A percentile compares a stretch with the other conserved stretches of the same genome.
phyloP scores from a whole-genome alignment of 2,797 vertebrate species.

The Malurus leucopterus region DNA sequence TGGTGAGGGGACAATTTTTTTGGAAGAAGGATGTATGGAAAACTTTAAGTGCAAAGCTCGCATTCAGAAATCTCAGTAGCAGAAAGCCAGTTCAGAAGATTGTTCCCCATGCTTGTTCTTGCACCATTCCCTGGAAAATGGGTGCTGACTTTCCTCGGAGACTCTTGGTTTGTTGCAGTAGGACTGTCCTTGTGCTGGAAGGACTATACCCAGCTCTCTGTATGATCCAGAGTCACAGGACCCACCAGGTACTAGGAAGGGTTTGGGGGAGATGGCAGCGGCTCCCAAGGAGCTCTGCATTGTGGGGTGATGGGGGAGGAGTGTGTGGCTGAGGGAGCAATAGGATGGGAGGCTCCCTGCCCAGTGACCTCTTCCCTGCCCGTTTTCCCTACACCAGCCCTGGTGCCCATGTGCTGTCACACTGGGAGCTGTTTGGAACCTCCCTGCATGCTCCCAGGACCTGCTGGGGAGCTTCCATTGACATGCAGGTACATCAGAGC shows the following conservation, averaged over 20 bases:
- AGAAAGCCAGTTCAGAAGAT: background rate
- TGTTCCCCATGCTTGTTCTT: fast-evolving
- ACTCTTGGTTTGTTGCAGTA: background rate
- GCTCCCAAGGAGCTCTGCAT: background rate
- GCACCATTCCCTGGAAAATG: background rate
- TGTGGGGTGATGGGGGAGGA: background rate
- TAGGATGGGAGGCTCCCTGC: background rate
- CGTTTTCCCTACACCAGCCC: background rate
- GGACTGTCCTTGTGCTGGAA: background rate
- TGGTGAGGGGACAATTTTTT: background rate
- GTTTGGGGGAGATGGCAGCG: background rate
- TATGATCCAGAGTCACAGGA: background rate
- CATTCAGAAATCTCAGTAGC: background rate
- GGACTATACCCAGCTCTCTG: background rate
- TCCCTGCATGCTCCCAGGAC: background rate
- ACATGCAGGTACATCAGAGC: background rate
- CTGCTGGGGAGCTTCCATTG: fast-evolving
- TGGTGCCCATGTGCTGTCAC: fast-evolving
- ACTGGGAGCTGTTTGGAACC: background rate
- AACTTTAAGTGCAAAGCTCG: background rate
- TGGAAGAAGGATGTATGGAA: background rate
- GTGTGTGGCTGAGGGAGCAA: background rate
- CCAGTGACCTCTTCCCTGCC: background rate
- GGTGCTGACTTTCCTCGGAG: background rate
- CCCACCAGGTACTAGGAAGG: background rate